Base-by-base conservation (phyloP, 2,113 vertebrate genomes). In the Cynopterus brachyotis region DNA sequence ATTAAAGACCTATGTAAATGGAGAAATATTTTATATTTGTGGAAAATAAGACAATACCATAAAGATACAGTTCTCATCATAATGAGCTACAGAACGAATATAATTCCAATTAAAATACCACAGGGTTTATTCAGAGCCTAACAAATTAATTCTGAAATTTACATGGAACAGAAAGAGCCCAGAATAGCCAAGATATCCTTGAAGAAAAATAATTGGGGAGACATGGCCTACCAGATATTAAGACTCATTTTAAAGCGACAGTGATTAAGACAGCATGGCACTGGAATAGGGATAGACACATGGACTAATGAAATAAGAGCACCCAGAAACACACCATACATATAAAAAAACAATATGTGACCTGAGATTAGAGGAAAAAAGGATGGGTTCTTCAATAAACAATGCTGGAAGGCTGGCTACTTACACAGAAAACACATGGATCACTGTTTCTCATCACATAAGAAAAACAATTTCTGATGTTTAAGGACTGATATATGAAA, bases 91-190 rank as follows among this genome's bases (percentile, higher is more conserved):
- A 55, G 20, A 50, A 5, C 24, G 1, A 20, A 47, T 35, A 3
- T 1, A 81, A 80, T 75, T 85, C 72, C 57, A 83, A 80, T 76
- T 60, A 90, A 86, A 75, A 76, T 57, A 22, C 6, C 30, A 84
- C 9, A 37, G 24, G n/a, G 11, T 84, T 28, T 78, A 73, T 37
- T 66, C 55, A 66, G 53, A 83, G 80, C n/a, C 7, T 47, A 78
- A 22, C 2, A 76, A 80, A 40, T 62, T 83, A 37, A 47, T 9
- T 88, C 26, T 37, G 12, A 78, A 87, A 76, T 91, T 64, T 72
- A 50, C 20, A 66, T 59, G 37, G 5, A 80, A 93, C 1, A 80
- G 9, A n/a, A 80, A 66, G 32, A 88, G 32, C 2, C 28, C 50
- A 86, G 59, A 73, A 86, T 32, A 83, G 37, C 28, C 19, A 69